Conservation (phyloP, 2,888 invertebrate species). For the Hirtodrosophila trivittata region DNA sequence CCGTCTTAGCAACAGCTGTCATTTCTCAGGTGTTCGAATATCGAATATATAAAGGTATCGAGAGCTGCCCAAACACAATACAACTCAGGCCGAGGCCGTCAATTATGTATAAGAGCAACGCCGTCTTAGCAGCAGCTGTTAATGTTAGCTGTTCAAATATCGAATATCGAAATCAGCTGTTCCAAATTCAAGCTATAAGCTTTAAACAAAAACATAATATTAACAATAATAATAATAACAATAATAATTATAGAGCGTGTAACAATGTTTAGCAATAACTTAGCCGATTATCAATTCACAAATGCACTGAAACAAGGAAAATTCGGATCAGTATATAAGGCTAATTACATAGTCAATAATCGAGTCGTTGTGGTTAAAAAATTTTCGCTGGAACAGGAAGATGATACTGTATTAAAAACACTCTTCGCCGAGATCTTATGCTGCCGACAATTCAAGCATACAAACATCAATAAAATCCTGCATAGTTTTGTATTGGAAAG, state of each 20-base stretch:
- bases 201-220: conserved; percentile 4
- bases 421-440: conserved; percentile 91
- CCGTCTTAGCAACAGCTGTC: conserved; percentile 1
- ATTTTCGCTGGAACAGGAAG: conserved; percentile 88
- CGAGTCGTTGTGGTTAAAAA: conserved; percentile 90
- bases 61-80: conserved; percentile 5
- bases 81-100: conserved; percentile 14
- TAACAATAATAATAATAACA: conserved; percentile 3
- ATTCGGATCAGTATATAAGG: conserved; percentile 88
- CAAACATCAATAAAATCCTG: conserved; percentile 90
- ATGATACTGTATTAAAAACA: conserved; percentile 86
- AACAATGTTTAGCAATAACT: conserved; percentile 86
- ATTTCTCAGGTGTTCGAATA: not conserved
- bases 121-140: conserved; percentile 15
- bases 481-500: conserved; percentile 91
- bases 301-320: conserved; percentile 89
- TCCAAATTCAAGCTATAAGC: conserved; percentile 17
- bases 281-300: conserved; percentile 88
- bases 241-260: not conserved
- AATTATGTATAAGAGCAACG: conserved; percentile 9
- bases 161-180: conserved; percentile 30
- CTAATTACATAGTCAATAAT: conserved; percentile 87
- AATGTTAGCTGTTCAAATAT: conserved; percentile 4
- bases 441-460: conserved; percentile 91
- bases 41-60: too few species aligned